These are phyloP conservation scores for Drosophila eugracilis DNA, from an alignment of 1,140 invertebrate species.

Conservation along the genomic window DNA sequence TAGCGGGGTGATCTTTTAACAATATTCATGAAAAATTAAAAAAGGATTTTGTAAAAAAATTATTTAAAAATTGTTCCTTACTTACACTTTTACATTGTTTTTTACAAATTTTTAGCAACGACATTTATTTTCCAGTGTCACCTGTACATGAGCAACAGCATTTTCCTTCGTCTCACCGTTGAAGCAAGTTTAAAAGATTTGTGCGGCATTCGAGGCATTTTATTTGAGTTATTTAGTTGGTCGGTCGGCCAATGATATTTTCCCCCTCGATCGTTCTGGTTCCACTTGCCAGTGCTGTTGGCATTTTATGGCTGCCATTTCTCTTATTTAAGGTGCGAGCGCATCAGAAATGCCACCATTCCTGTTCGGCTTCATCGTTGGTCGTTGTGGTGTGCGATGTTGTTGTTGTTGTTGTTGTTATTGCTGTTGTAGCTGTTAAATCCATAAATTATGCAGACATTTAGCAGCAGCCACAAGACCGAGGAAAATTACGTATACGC, in stretches of 20 bases:
- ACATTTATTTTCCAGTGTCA: conserved; percentile 1
- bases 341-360: conserved; percentile 31
- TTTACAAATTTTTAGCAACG: neutral
- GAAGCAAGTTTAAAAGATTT: conserved; percentile 71
- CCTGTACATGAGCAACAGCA: conserved; percentile 28
- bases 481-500: conserved; percentile 72
- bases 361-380: conserved; percentile 5
- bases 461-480: conserved; percentile 57
- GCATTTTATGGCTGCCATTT: conserved; percentile 58
- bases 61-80: no score
- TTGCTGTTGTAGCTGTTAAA: conserved; percentile 36
- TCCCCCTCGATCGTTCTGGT: conserved; percentile 24
- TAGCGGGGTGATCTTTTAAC: no score
- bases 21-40: no score
- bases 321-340: conserved; percentile 63
- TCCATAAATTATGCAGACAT: conserved; percentile 79
- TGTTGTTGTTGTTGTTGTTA: neutral
- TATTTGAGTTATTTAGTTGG: conserved; percentile 72
- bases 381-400: conserved; percentile 6
- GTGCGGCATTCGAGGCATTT: conserved; percentile 70
- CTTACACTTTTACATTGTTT: no score
- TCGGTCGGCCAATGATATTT: conserved; percentile 58
- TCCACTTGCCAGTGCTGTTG: conserved; percentile 27
- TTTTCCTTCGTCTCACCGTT: conserved; percentile 16
- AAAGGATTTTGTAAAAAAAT: no score